Evolutionary conservation across 2,113 vertebrate genomes (phyloP), one percentile per base, ranked within the genome.

Genomic region (Micronisus gabar): DNA sequence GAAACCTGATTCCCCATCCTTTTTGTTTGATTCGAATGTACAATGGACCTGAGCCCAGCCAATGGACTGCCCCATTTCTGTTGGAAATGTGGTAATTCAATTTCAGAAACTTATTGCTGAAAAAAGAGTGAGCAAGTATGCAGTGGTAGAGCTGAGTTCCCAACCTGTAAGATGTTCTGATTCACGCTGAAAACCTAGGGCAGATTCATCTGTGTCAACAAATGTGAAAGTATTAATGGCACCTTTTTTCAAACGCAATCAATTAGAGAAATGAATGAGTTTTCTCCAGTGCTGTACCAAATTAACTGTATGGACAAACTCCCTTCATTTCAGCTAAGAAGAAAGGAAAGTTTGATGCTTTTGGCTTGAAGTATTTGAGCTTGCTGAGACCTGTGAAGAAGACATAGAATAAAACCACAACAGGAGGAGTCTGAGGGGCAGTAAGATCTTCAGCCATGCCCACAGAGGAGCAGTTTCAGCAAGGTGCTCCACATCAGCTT

Each of bases 331-430:
- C n/a, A 71, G 32, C 1, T 4, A 70, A 41, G 41, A 75, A 87
- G 52, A 76, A 71, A 59, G 34, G n/a, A 11, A 82, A 75, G 22
- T 12, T 38, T 58, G 29, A 59, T 76, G 63, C 20, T 70, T 93
- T 95, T 75, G 53, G 15, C 27, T 72, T 80, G 30, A 87, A 38
- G 18, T 34, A 16, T 53, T 87, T 65, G 34, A 72, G 58, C 74
- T 93, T 86, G 71, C 88, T 73, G 53, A 68, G 55, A 41, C 66
- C 48, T 52, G 91, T 81, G 65, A 47, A 59, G 15, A 78, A 81
- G 29, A 50, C 9, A 71, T 2, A 58, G 27, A 61, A 36, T 41
- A 74, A 62, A 86, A 90, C 20, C 43, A 43, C 27, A 38, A 15
- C 29, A 55, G 43, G 9, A 88, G 19, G 20, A 50, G 11, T 6